Conservation (phyloP, 2,797 vertebrate species). For the Tolypeutes matacus region DNA sequence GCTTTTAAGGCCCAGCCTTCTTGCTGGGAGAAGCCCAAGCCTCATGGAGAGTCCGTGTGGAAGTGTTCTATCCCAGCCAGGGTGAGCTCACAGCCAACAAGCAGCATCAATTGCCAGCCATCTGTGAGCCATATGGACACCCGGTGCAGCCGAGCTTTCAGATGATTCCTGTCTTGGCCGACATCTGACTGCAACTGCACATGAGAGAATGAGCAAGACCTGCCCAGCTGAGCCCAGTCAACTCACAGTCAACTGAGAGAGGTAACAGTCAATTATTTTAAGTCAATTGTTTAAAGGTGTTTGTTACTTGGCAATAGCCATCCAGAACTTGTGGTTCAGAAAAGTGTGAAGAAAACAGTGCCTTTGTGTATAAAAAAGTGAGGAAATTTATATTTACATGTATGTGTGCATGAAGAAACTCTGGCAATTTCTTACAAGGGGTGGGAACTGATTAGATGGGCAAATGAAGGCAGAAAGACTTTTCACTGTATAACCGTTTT, state of each 20-base stretch:
- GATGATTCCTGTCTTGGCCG: neutral
- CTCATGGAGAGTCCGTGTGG: neutral
- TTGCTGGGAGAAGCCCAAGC: neutral
- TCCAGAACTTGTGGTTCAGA: neutral
- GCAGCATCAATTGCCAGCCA: neutral
- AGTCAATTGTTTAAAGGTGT: neutral
- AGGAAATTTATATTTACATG: neutral
- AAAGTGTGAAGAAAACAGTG: neutral
- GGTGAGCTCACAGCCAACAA: neutral
- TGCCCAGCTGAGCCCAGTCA: neutral
- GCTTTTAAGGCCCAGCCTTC: neutral
- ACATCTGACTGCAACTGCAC: neutral
- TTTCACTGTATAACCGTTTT: neutral
- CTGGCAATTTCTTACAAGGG: slow-evolving; percentile 24
- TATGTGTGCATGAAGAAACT: neutral
- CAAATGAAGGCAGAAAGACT: neutral
- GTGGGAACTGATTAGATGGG: neutral
- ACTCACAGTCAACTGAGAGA: neutral
- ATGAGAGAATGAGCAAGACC: neutral
- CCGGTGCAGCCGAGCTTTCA: neutral
- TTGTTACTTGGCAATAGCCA: neutral
- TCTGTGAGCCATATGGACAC: neutral
- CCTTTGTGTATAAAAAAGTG: slow-evolving; percentile 22
- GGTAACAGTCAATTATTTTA: neutral
- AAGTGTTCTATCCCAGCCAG: neutral